Base-by-base conservation (phyloP, 2,888 invertebrate genomes). In the Cephalotes varians region DNA sequence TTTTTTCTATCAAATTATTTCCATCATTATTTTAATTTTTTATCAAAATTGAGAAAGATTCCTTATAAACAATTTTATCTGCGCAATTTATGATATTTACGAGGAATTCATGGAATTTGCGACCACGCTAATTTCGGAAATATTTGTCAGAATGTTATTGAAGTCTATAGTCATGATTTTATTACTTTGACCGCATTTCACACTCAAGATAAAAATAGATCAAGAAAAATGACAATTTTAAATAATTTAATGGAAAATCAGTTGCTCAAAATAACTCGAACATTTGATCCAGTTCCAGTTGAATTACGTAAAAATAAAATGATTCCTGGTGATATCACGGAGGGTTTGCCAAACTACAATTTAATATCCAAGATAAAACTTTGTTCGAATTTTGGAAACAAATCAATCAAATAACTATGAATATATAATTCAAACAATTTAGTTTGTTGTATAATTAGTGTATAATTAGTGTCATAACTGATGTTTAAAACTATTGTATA, bases 271-370 rank as follows among this genome's bases (percentile, higher is more conserved):
- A 69, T 56, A 56, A 44, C 56, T 40, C 4, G 18, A 31, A 54
- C 28, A 40, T 51, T 77, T 34, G 56, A 71, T 56, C 56, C 44
- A 79, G 56, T 71, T 69, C 77, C 77, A 79, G 71, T 44, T 21
- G 31, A 34, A 44, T 79, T 79, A 79, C 12, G 44, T 79, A 79
- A 79, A 44, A 71, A 79, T 25, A 40, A 69, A 79, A 44, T 77
- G 25, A 79, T 56, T 34, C 7, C 21, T 56, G 31, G n/a, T 54
- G 28, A 28, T 72, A 56, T 28, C 28, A 56, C 40, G 56, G 21
- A 31, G 44, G 25, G n/a, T 76, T 76, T 67, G 44, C 44, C 56
- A 79, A 69, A 21, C 54, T 44, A 40, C 21, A 21, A 69, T 69
- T 79, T 44, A 69, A 79, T 44, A 44, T 56, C 56, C 18, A 79